phyloP scores from a whole-genome alignment of 35 echinoderm and acorn worm genomes.

The Acanthaster planci region DNA sequence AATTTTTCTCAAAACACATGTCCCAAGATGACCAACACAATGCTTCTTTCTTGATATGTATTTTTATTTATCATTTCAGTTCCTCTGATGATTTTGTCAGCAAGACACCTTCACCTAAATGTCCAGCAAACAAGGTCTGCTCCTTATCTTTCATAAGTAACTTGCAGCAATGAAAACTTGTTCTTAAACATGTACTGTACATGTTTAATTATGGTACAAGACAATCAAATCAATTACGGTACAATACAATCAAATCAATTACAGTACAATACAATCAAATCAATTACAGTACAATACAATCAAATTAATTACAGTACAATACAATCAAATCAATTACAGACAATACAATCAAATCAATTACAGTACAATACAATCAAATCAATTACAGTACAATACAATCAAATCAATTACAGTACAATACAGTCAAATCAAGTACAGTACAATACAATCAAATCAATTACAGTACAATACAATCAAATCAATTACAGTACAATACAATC shows the following conservation, averaged over 20 bases:
- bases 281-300: background rate
- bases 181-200: too few species aligned
- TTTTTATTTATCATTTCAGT: background rate
- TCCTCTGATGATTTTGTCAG: constrained; percentile 38
- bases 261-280: background rate
- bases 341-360: background rate
- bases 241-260: background rate
- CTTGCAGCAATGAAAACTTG: too few species aligned
- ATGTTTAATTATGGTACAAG: too few species aligned
- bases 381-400: background rate
- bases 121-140: constrained; percentile 38
- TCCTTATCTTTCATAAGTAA: background rate
- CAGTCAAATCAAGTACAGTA: too few species aligned
- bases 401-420: background rate
- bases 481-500: background rate
- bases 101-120: constrained; percentile 50
- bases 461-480: background rate
- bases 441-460: too few species aligned
- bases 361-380: background rate
- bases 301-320: background rate
- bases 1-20: too few species aligned
- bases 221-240: too few species aligned
- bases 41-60: background rate
- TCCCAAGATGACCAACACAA: too few species aligned
- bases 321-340: background rate